Evolutionary conservation across 2,888 invertebrate genomes (phyloP), one percentile per base, ranked within the genome.

Genomic region (Cryptops parisi): DNA sequence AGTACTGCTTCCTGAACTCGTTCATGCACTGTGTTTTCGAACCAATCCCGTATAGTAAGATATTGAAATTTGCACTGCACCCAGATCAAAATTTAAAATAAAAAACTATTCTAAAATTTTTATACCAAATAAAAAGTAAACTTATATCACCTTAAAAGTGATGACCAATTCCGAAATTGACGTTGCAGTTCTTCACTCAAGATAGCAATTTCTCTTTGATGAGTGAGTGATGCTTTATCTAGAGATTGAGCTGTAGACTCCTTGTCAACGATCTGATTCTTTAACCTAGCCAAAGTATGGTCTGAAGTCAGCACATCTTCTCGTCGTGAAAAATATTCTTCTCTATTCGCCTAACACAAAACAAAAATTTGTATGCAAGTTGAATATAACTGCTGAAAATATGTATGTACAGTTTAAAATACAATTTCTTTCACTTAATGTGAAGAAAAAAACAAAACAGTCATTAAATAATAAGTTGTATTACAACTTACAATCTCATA

Each of bases 21-120:
- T 83, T 78, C 27, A 96, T 68, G 22, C 96, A 70, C 25, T 75
- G 72, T 40, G 81, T 74, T 67, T 96, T 96, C 0, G 94, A 94
- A 0, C 96, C 96, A 48, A 91, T 72, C 0, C 96, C 96, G 69
- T 90, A 86, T 0, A 93, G 68, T 39, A 94, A 70, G 49, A 94
- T 73, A 64, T 84, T 93, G 65, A 82, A 91, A 27, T 85, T 84
- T 72, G 90, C 84, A 64, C 86, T 84, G 60, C 19, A 56, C n/a
- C n/a, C n/a, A n/a, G n/a, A n/a, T n/a, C n/a, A n/a, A n/a, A n/a
- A 51, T 12, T 38, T 52, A 25, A 27, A 26, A n/a, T 17, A 19
- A 15, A n/a, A 2, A 27, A 26, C 17, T 33, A 24, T 33, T 33
- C 4, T 12, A 24, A 46, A 2, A 1, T 5, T 24, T 9, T 24